Base-by-base conservation (phyloP, 64 coral and sea anemone species). In the Anthopleura sola region DNA sequence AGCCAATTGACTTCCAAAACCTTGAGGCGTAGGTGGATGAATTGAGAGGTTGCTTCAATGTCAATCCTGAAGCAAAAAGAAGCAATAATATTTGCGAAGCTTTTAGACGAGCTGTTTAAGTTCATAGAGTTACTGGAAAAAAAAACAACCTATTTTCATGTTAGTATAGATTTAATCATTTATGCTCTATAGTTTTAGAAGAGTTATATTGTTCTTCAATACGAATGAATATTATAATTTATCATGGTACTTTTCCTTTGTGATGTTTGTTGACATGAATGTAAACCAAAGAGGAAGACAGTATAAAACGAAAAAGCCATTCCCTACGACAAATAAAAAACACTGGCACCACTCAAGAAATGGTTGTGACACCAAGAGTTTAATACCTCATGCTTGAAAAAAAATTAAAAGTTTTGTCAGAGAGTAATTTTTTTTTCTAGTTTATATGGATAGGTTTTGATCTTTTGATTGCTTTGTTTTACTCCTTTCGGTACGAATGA, bases 231-330 rank as follows among this genome's bases (percentile, higher is more conserved):
- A 60, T n/a, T 20, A 3, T 51, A 10, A 44, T 44, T 14, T 60
- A 60, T 60, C 23, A 23, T 19, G 1, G 23, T 36, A 48, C 66
- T 32, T 69, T 49, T 86, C 34, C 53, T 78, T 7, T 36, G 24
- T 37, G 46, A 50, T 55, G 74, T 37, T 80, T 84, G 37, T 86
- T 86, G 68, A 53, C 85, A 77, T 77, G 46, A 86, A 86, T 86
- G 21, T 33, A 47, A 86, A 36, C 20, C 68, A 76, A n/a, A 37
- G 68, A 20, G 85, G 85, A 75, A 4, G 68, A 55, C 13, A 23
- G 3, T 32, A 3, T 18, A 49, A 75, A 55, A 51, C 28, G 32
- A 64, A 66, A 85, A 26, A 19, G 78, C n/a, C 78, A 68, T 40
- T 85, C 18, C 23, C 19, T 23, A 12, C 3, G 49, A 3, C 12